Conservation (phyloP, 2,888 invertebrate species). For the Gerris lacustris region DNA sequence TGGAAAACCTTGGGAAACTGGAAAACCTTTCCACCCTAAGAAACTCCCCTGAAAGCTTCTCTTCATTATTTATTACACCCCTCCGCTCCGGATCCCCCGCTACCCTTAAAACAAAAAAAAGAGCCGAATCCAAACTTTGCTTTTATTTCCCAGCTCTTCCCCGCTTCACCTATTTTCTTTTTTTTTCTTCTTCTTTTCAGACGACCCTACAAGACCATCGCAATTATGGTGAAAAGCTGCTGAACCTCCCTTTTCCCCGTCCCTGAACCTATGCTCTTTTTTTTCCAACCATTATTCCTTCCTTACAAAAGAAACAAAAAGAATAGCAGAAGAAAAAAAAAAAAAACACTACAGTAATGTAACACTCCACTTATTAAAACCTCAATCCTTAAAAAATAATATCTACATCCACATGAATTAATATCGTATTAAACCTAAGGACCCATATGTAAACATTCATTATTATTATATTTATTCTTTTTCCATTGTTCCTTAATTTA, state of each 20-base stretch:
- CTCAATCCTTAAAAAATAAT: background rate
- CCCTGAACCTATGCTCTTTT: background rate
- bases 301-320: background rate
- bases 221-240: conserved; percentile 2
- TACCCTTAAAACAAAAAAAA: conserved; percentile 2
- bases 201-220: conserved; percentile 1
- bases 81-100: background rate
- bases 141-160: background rate
- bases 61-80: conserved; percentile 3
- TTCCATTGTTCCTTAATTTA: no score
- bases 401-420: no score
- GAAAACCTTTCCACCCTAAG: background rate
- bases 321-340: background rate
- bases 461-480: no score
- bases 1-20: background rate
- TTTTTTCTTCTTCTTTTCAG: background rate
- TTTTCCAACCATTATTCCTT: background rate
- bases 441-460: no score
- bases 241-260: background rate
- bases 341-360: background rate
- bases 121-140: background rate
- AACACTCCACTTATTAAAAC: conserved; percentile 1
- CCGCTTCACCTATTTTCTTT: background rate
- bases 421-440: no score
- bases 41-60: background rate